phyloP scores from a whole-genome alignment of 2,797 vertebrate species.

The Emys orbicularis region DNA sequence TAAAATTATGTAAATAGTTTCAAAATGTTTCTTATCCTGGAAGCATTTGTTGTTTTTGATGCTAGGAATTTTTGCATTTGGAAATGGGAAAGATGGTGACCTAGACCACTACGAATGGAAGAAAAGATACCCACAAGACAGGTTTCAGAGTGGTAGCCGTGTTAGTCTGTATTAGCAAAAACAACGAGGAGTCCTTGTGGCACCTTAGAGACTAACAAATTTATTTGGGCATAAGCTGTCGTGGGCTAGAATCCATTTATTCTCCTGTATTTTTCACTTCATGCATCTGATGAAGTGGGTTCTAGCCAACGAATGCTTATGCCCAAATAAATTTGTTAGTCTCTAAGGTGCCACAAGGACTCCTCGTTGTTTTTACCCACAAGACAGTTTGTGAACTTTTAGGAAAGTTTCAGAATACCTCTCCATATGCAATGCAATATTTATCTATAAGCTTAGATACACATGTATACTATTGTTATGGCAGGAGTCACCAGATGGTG shows the following conservation, averaged over 20 bases:
- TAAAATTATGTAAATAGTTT: not conserved
- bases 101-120: not conserved
- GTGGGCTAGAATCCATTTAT: no score
- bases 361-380: not conserved
- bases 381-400: not conserved
- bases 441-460: not conserved
- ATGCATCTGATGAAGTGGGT: no score
- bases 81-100: not conserved
- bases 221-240: no score
- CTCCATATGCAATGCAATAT: rapidly evolving
- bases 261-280: no score
- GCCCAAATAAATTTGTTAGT: no score
- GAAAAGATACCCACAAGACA: not conserved
- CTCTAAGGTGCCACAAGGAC: no score
- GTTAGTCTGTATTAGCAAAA: no score
- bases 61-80: not conserved
- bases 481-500: not conserved
- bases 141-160: no score
- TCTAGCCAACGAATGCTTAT: no score
- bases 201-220: no score
- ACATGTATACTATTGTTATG: not conserved
- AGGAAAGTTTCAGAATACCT: not conserved
- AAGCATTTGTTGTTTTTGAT: not conserved
- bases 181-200: no score
- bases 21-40: not conserved